These are phyloP conservation scores for Odocoileus hemionus DNA, from an alignment of 2,113 vertebrate species.

Conservation along the genomic window DNA sequence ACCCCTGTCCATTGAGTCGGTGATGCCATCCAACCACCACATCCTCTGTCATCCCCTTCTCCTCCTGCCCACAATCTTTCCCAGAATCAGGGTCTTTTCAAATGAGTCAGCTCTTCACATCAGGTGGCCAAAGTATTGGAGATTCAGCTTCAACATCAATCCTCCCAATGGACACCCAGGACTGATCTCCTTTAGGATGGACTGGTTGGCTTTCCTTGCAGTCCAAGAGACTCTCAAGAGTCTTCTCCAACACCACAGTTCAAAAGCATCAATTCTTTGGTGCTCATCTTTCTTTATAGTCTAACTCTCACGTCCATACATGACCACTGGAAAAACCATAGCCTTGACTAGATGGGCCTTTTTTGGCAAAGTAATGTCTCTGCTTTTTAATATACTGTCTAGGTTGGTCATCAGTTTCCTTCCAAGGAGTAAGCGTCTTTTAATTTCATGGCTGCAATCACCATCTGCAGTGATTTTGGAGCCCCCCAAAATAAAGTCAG, in stretches of 20 bases:
- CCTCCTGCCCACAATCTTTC: background rate
- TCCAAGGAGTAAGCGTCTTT: background rate
- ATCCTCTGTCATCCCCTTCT: background rate
- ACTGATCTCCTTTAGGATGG: background rate
- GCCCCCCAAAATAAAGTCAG: accelerated
- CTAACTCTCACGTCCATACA: background rate
- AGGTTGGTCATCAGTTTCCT: background rate
- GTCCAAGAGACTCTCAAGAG: background rate
- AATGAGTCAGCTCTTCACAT: background rate
- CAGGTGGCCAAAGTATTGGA: background rate
- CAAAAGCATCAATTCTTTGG: background rate
- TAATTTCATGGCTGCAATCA: background rate
- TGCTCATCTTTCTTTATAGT: background rate
- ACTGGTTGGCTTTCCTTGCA: background rate
- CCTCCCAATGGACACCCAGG: background rate
- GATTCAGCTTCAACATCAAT: background rate
- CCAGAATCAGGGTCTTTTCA: background rate
- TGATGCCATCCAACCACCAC: background rate
- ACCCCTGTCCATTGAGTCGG: background rate
- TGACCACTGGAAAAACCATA: background rate
- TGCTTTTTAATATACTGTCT: background rate
- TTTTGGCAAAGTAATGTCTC: background rate
- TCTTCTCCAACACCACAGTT: background rate
- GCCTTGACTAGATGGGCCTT: background rate
- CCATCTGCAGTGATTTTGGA: background rate